phyloP scores from a whole-genome alignment of 2,888 invertebrate genomes.

The Eupithecia insigniata region DNA sequence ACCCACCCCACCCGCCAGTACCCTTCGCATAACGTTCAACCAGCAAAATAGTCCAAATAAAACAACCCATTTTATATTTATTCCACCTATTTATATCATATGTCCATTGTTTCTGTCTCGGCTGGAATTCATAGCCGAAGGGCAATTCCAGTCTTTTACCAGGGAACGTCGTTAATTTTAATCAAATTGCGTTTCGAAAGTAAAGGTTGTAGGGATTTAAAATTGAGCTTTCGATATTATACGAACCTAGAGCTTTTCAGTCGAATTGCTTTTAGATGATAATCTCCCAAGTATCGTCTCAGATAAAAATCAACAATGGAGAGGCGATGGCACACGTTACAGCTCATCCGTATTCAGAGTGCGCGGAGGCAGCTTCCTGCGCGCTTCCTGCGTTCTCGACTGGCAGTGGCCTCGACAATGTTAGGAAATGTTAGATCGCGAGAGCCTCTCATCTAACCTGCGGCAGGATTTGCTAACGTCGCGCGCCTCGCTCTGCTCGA shows the following conservation, averaged over 20 bases:
- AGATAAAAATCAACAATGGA: conserved; percentile 53
- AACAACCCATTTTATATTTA: conserved; percentile 73
- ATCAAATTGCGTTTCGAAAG: conserved; percentile 53
- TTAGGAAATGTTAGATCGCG: conserved; percentile 34
- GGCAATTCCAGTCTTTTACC: conserved; percentile 63
- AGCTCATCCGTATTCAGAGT: conserved; percentile 77
- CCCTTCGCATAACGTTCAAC: conserved; percentile 76
- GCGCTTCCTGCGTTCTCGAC: conserved; percentile 51
- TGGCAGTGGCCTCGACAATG: conserved; percentile 36
- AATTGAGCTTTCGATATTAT: conserved; percentile 15
- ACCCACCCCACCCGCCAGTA: conserved; percentile 72
- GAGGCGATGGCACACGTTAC: conserved; percentile 63
- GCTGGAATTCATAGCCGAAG: conserved; percentile 73
- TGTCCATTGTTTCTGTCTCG: conserved; percentile 77
- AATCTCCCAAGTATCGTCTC: conserved; percentile 47
- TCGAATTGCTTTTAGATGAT: neutral
- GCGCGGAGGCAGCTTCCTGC: conserved; percentile 78
- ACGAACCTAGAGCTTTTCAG: neutral
- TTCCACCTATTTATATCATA: conserved; percentile 79
- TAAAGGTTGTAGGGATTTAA: conserved; percentile 21
- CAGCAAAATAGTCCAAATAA: conserved; percentile 79
- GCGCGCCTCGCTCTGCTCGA: conserved; percentile 54
- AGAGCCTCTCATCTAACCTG: conserved; percentile 36
- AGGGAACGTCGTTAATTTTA: conserved; percentile 63
- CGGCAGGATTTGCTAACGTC: conserved; percentile 65